Evolutionary conservation across 2,888 invertebrate genomes (phyloP).

Genomic region (Cephus spinipes): DNA sequence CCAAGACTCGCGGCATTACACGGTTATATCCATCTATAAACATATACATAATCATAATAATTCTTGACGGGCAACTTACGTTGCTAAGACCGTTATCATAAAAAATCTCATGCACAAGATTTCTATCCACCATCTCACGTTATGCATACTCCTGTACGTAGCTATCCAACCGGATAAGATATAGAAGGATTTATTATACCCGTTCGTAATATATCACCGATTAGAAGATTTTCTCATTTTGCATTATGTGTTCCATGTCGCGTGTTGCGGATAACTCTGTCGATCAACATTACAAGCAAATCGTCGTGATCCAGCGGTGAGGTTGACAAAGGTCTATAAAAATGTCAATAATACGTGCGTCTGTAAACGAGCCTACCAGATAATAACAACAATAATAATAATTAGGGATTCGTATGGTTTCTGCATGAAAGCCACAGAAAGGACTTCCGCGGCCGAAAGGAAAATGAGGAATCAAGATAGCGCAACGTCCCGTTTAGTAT

Average conservation of each 20-base stretch:
- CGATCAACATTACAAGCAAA: neutral
- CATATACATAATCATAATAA: neutral
- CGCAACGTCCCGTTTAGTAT: slow-evolving; percentile 53
- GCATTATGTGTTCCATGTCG: neutral
- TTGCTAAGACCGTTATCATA: neutral
- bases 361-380: slow-evolving; percentile 14
- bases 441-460: slow-evolving; percentile 43
- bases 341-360: neutral
- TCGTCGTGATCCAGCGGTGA: neutral
- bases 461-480: slow-evolving; percentile 58
- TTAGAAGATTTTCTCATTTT: neutral
- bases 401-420: slow-evolving; percentile 45
- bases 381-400: slow-evolving; percentile 36
- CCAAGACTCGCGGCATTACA: neutral
- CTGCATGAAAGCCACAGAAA: slow-evolving; percentile 39
- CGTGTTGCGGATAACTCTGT: neutral
- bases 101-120: neutral
- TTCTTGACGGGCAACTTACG: neutral
- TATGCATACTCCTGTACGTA: neutral
- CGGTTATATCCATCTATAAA: neutral
- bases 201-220: neutral
- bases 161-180: neutral
- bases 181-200: neutral
- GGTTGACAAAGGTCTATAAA: neutral
- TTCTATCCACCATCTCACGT: neutral